Base-by-base conservation (phyloP, 2,797 vertebrate species). In the Calcarius lapponicus region DNA sequence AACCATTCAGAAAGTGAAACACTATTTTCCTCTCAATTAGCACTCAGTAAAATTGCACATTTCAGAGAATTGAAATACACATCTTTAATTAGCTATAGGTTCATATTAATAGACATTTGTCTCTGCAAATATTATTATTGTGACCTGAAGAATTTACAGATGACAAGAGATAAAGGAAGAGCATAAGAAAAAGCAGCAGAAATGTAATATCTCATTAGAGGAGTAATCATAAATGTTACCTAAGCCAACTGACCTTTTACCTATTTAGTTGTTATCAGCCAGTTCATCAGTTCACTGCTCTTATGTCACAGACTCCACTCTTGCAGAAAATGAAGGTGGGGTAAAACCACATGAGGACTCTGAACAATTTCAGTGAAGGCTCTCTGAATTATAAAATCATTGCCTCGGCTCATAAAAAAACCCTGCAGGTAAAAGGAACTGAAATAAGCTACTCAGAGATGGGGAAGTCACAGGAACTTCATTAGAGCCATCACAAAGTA, bases 281-380 rank as follows among this genome's bases (percentile, higher is more conserved):
- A 75, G 36, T 80, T 94, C 86, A 90, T 88, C 51, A 62, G 31
- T 81, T 94, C 92, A 75, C 73, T 83, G 82, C 56, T 91, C 56
- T 54, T 26, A 6, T 3, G 58, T 86, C 69, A 72, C 24, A 51
- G 65, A 34, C 71, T 83, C 62, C 32, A 22, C 64, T 66, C 75
- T 36, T 60, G 51, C 36, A 72, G 81, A 57, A 85, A 82, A 87
- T 24, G 17, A 70, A 82, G 17, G 21, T 15, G 15, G 34, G 26
- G 5, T 6, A 7, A 17, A 80, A 80, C 17, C 5, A 0, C 50
- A 8, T 9, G 42, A 80, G 17, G 40, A 17, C 38, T 73, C 43
- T 28, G 58, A 75, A n/a, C 15, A 36, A 25, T 31, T 91, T 86
- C 38, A 21, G 32, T 40, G 51, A 72, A 86, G 38, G 18, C 13